These are phyloP conservation scores for Orthochromis indermauri DNA, from an alignment of 2,113 vertebrate species.

Conservation along the genomic window DNA sequence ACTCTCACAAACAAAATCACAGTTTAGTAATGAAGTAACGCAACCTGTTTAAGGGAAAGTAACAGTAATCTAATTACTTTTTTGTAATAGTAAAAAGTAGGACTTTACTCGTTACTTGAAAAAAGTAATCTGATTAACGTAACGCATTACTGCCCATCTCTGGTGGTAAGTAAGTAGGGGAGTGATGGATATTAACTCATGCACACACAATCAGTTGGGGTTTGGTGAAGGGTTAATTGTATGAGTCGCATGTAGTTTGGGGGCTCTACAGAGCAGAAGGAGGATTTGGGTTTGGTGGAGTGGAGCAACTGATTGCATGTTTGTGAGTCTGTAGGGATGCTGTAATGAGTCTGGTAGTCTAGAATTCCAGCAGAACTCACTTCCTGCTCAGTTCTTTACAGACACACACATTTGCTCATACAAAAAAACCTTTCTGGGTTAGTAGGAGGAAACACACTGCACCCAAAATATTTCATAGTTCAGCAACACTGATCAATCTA, in stretches of 20 bases:
- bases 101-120: too few relatives aligned
- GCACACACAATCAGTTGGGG: background rate
- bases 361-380: slow-evolving; percentile 13
- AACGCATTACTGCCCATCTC: rapidly evolving
- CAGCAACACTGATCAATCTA: too few relatives aligned
- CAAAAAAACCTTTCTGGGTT: background rate
- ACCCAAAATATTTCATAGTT: too few relatives aligned
- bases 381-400: background rate
- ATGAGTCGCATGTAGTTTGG: background rate
- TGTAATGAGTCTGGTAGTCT: slow-evolving; percentile 17
- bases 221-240: background rate
- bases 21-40: rapidly evolving
- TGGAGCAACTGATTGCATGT: background rate
- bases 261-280: slow-evolving; percentile 25
- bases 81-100: too few relatives aligned
- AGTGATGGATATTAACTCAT: background rate
- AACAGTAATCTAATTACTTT: background rate
- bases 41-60: background rate
- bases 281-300: background rate
- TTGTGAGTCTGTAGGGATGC: background rate
- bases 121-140: background rate
- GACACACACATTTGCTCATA: background rate
- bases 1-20: background rate
- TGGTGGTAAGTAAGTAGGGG: background rate
- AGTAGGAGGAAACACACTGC: background rate